Evolutionary conservation across 2,888 invertebrate genomes (phyloP).

Genomic region (Nowickia ferox): DNA sequence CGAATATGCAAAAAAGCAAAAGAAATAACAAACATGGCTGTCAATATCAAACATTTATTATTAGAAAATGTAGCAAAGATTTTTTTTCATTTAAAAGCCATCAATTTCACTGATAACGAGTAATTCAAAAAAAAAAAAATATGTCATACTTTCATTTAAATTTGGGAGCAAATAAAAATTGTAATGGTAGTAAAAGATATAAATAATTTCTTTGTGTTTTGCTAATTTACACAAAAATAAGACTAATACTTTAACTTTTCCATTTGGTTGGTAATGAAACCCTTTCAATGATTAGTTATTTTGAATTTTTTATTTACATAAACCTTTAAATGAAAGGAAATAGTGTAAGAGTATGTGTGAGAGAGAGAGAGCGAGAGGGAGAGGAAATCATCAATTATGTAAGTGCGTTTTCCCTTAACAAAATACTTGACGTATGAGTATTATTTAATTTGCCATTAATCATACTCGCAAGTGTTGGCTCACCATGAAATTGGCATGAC

Average conservation of each 20-base stretch:
- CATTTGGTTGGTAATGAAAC: not conserved
- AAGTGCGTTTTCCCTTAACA: not conserved
- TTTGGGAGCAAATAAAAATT: no score
- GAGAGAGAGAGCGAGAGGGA: no score
- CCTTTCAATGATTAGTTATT: not conserved
- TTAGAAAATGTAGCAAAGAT: not conserved
- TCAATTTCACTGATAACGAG: not conserved
- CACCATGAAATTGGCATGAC: conserved; percentile 37
- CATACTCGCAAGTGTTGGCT: conserved; percentile 17
- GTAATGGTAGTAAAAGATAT: no score
- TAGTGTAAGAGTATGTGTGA: not conserved
- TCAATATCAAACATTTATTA: conserved; percentile 2
- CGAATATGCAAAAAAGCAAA: not conserved
- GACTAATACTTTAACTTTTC: no score
- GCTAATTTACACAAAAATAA: no score
- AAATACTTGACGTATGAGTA: conserved; percentile 10
- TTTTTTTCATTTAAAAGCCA: not conserved
- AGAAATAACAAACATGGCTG: not conserved
- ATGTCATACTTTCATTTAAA: no score
- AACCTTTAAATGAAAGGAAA: no score
- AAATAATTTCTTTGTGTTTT: no score
- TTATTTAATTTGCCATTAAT: conserved; percentile 50
- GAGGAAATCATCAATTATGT: not conserved
- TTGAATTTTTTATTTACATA: not conserved
- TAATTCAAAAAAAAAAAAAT: not conserved